Conservation (phyloP, 1,140 invertebrate species). For the Spodoptera litura region DNA sequence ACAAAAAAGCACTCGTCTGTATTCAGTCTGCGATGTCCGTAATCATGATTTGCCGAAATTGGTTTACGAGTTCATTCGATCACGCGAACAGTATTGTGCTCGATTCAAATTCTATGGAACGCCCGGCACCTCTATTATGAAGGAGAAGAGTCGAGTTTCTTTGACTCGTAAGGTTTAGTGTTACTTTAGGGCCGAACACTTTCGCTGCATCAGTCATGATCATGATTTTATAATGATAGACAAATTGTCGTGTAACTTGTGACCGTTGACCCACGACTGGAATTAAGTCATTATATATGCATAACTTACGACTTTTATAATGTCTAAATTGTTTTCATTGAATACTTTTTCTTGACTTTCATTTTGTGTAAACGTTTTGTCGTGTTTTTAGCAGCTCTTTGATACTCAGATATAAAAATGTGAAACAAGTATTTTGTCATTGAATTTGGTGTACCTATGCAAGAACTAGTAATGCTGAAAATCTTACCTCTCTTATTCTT, state of each 20-base stretch:
- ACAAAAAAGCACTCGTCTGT: slow-evolving; percentile 55
- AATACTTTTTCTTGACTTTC: slow-evolving; percentile 19
- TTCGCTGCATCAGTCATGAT: slow-evolving; percentile 66
- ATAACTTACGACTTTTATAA: slow-evolving; percentile 10
- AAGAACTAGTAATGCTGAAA: too few relatives aligned
- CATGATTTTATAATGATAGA: slow-evolving; percentile 67
- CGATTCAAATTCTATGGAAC: slow-evolving; percentile 16
- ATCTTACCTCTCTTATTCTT: too few relatives aligned
- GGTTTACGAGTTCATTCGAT: slow-evolving; percentile 56
- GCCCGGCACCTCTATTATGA: slow-evolving; percentile 14
- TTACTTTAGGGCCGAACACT: slow-evolving; percentile 54
- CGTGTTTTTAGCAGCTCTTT: not conserved
- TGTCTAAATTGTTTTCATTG: slow-evolving; percentile 26
- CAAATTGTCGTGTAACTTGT: slow-evolving; percentile 62
- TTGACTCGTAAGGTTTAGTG: not conserved
- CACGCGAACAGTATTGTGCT: slow-evolving; percentile 52
- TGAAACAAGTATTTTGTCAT: not conserved
- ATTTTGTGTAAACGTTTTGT: not conserved
- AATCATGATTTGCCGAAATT: slow-evolving; percentile 57
- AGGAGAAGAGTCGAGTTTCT: slow-evolving; percentile 17
- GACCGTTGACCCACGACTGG: slow-evolving; percentile 51
- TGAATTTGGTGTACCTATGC: too few relatives aligned
- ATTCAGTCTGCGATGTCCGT: slow-evolving; percentile 41
- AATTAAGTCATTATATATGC: slow-evolving; percentile 36
- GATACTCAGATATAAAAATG: not conserved